Evolutionary conservation across 2,113 vertebrate species (phyloP), one percentile per base, ranked within the genome.

Genomic region (Perca fluviatilis): DNA sequence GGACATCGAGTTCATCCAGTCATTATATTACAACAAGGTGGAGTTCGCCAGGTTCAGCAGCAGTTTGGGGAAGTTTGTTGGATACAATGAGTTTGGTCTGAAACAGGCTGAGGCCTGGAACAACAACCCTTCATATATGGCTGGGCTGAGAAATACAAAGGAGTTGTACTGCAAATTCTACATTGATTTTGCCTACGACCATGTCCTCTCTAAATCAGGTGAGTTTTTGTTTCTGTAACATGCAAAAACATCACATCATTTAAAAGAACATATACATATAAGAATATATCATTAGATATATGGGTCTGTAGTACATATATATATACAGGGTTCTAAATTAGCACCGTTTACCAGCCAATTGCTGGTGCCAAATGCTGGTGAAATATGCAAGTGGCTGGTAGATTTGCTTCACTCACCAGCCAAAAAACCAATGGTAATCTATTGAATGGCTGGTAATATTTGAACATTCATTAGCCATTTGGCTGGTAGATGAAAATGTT

Each of bases 71-170:
- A 0, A 18, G 14, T 87, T 0, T 75, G 82, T 89, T 10, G 91
- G 91, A 68, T 89, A 0, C 84, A 88, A 79, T 1, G 70, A 30
- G 18, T 2, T 0, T 0, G 18, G 91, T 1, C 8, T 84, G 19
- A 50, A 25, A 0, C 0, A 67, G 0, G 63, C 89, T 0, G 47
- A 19, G 0, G 0, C 0, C 1, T 71, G 0, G 2, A 91, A 88
- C 80, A 82, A 21, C 0, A 2, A 61, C 5, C 0, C 46, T 43
- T 9, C 54, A 46, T 0, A 0, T 0, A 0, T 88, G 25, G 5
- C 0, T 1, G 0, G 0, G 0, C 0, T 0, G 69, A 89, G 0
- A 11, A 2, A 0, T 49, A 0, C 0, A 18, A 92, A 73, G 87
- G 68, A 70, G n/a, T 11, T 0, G 0, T 46, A 23, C 80, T 92